Conservation (phyloP, 2,113 vertebrate genomes). For the human (Homo sapiens) region DNA sequence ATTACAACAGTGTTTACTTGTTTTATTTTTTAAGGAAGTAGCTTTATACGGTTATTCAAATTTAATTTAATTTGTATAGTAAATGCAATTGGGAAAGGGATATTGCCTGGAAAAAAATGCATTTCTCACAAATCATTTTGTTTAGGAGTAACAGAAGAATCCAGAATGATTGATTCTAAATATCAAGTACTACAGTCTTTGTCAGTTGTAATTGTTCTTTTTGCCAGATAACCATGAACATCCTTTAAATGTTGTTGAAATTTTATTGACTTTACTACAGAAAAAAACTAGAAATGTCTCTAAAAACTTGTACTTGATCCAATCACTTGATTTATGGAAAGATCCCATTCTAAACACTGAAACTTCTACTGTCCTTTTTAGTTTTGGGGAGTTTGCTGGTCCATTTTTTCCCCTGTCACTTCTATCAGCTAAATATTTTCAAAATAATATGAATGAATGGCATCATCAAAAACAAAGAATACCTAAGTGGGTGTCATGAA, state of each 20-base stretch:
- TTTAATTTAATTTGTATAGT: conserved; percentile 60
- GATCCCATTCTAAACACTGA: conserved; percentile 48
- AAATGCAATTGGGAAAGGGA: conserved; percentile 38
- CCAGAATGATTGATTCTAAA: conserved; percentile 42
- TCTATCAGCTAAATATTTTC: not conserved
- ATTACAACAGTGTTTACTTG: conserved; percentile 12
- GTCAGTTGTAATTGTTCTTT: conserved; percentile 56
- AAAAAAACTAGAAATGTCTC: conserved; percentile 59
- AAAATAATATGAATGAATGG: conserved; percentile 46
- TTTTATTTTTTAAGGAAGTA: conserved; percentile 29
- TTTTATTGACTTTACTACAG: conserved; percentile 54
- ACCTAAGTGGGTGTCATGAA: not conserved
- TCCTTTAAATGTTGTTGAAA: conserved; percentile 34
- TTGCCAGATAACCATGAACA: conserved; percentile 46
- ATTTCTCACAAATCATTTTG: conserved; percentile 38
- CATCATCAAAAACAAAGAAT: conserved; percentile 13
- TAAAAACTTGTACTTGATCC: conserved; percentile 40
- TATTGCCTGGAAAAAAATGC: not conserved
- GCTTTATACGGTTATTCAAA: conserved; percentile 27
- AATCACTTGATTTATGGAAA: not conserved
- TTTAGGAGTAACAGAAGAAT: conserved; percentile 23
- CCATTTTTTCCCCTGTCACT: not conserved
- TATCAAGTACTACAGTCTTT: conserved; percentile 43
- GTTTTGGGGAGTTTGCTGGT: not conserved
- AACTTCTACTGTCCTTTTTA: not conserved